Evolutionary conservation across 2,888 invertebrate genomes (phyloP).

Genomic region (Apocheima hispidaria): DNA sequence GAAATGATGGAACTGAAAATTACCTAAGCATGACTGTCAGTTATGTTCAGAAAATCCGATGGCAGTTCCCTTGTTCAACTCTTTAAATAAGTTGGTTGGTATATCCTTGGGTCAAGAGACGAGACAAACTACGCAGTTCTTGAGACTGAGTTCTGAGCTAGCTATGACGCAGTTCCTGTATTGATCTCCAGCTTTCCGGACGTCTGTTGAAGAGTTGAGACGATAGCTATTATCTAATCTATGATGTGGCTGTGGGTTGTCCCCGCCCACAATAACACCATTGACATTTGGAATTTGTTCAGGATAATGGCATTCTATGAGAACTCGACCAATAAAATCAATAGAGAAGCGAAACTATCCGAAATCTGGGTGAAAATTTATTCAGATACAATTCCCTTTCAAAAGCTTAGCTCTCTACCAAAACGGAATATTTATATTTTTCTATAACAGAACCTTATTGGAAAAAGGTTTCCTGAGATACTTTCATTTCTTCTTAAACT

Average conservation of each 20-base stretch:
- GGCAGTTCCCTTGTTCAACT: neutral
- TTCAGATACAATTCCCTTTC: neutral
- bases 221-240: constrained; percentile 17
- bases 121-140: constrained; percentile 62
- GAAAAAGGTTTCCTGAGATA: constrained; percentile 12
- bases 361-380: neutral
- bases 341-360: constrained; percentile 1
- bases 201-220: constrained; percentile 21
- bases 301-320: constrained; percentile 9
- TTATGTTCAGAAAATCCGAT: neutral
- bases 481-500: constrained; percentile 24
- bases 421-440: constrained; percentile 18
- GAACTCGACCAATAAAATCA: constrained; percentile 4
- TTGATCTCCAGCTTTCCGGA: constrained; percentile 56
- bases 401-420: constrained; percentile 1
- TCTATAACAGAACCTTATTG: constrained; percentile 15
- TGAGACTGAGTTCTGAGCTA: constrained; percentile 37
- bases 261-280: constrained; percentile 25
- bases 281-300: constrained; percentile 25
- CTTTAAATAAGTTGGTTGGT: neutral
- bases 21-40: too few species aligned
- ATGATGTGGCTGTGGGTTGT: constrained; percentile 24
- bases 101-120: constrained; percentile 66
- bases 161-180: constrained; percentile 71
- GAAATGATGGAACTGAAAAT: neutral